Percentiles rank a stretch among this genome's conserved stretches.
Evolutionary conservation across 1,140 invertebrate genomes (phyloP).

Genomic region (Drosophila kohkoa): DNA sequence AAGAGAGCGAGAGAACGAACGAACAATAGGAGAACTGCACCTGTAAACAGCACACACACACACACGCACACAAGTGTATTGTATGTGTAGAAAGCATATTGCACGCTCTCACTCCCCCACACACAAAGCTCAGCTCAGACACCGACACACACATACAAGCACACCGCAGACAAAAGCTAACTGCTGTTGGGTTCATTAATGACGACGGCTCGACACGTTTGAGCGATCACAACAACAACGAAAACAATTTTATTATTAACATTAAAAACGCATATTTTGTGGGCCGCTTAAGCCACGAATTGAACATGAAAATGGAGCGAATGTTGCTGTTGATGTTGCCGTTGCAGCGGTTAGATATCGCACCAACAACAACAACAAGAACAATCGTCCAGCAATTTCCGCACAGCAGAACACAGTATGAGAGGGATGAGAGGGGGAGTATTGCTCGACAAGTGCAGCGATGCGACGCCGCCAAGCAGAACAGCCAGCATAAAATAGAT

Average conservation of each 20-base stretch:
- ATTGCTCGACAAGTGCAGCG: slow-evolving; percentile 50
- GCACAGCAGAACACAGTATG: slow-evolving; percentile 12
- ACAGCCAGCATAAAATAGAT: slow-evolving; percentile 34
- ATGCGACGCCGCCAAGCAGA: slow-evolving; percentile 46
- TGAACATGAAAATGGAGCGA: slow-evolving; percentile 40
- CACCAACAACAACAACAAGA: slow-evolving; percentile 13
- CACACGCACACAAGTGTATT: slow-evolving; percentile 3
- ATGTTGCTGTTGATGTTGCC: slow-evolving; percentile 26
- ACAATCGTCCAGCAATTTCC: slow-evolving; percentile 40
- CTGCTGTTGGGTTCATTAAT: slow-evolving; percentile 57
- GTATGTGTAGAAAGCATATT: slow-evolving; percentile 35
- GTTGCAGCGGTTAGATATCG: slow-evolving; percentile 46
- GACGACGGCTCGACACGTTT: slow-evolving; percentile 66
- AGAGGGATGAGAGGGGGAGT: neutral
- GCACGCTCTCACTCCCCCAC: slow-evolving; percentile 11
- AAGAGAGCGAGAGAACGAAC: slow-evolving; percentile 40
- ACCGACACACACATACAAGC: slow-evolving; percentile 10
- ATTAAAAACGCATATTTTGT: slow-evolving; percentile 74
- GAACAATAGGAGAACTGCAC: slow-evolving; percentile 76
- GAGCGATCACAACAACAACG: slow-evolving; percentile 67
- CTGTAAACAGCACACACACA: slow-evolving; percentile 61
- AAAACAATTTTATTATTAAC: slow-evolving; percentile 65
- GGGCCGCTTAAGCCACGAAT: slow-evolving; percentile 47
- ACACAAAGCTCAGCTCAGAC: neutral
- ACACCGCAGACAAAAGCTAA: slow-evolving; percentile 37